A percentile compares a stretch with the other conserved stretches of the same genome.
phyloP scores from a whole-genome alignment of 2,888 invertebrate species.

The Synanthedon vespiformis region DNA sequence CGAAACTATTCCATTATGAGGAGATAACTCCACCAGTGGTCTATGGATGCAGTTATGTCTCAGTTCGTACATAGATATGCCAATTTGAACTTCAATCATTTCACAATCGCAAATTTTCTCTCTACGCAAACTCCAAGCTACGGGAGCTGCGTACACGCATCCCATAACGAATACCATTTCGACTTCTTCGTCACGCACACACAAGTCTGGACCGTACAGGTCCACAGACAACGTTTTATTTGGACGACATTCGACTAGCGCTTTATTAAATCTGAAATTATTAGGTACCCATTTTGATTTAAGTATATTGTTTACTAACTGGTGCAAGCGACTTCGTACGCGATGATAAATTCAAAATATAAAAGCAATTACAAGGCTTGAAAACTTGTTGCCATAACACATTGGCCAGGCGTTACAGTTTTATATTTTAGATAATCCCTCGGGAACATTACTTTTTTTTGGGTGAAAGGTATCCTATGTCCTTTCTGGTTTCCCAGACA shows the following conservation, averaged over 20 bases:
- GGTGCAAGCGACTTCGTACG: no score
- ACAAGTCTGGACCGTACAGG: constrained; percentile 50
- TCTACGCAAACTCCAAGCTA: constrained; percentile 44
- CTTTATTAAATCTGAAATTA: constrained; percentile 42
- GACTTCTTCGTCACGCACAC: constrained; percentile 30
- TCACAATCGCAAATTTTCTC: constrained; percentile 57
- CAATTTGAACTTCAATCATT: constrained; percentile 48
- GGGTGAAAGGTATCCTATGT: no score
- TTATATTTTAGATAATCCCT: no score
- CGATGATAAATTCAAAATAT: no score
- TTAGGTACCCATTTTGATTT: no score
- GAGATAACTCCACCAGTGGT: constrained; percentile 35
- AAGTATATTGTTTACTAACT: background rate
- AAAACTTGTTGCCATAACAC: no score
- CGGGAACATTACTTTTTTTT: no score
- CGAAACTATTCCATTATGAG: constrained; percentile 41
- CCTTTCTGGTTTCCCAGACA: no score
- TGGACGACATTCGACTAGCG: constrained; percentile 41
- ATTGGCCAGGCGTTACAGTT: no score
- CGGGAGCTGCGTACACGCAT: constrained; percentile 37
- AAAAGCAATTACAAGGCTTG: no score
- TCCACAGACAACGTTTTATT: constrained; percentile 37
- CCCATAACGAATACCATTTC: constrained; percentile 50
- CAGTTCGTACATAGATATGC: constrained; percentile 52
- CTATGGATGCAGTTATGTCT: constrained; percentile 51